Percentiles rank a stretch among this genome's conserved stretches.
Evolutionary conservation across 1,140 invertebrate genomes (phyloP).

Genomic region (Telenomus remus): DNA sequence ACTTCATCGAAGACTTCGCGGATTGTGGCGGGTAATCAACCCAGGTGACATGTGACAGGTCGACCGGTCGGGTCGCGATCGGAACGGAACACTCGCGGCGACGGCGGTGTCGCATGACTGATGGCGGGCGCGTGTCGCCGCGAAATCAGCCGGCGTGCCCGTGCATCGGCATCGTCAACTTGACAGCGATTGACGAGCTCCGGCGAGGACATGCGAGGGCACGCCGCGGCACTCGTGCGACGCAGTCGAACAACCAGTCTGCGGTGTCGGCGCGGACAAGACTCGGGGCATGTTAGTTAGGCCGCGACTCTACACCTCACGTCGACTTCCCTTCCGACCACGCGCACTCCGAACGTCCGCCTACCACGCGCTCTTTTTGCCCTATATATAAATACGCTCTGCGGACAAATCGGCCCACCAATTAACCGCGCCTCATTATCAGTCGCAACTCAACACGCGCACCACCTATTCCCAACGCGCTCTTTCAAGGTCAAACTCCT

Average conservation of each 20-base stretch:
- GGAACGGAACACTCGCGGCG: constrained; percentile 26
- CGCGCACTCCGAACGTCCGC: constrained; percentile 52
- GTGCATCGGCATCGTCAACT: constrained; percentile 26
- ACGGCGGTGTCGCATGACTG: constrained; percentile 43
- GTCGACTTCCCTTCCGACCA: constrained; percentile 53
- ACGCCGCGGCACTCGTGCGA: constrained; percentile 22
- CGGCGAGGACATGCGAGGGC: constrained; percentile 17
- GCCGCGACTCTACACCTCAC: constrained; percentile 38
- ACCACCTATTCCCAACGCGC: neutral
- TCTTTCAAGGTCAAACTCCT: constrained; percentile 17
- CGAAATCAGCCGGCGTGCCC: constrained; percentile 23
- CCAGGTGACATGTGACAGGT: constrained; percentile 17
- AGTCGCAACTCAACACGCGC: constrained; percentile 6
- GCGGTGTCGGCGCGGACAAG: constrained; percentile 43
- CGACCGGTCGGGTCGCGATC: constrained; percentile 6
- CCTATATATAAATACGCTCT: constrained; percentile 3
- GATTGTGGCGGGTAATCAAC: constrained; percentile 11
- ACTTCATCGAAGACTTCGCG: constrained; percentile 26
- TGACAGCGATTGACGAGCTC: constrained; percentile 13
- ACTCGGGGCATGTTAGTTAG: constrained; percentile 39
- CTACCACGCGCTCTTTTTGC: constrained; percentile 33
- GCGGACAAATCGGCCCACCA: constrained; percentile 9
- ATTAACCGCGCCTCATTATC: constrained; percentile 24
- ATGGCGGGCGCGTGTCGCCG: constrained; percentile 9
- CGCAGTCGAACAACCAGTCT: constrained; percentile 28